Evolutionary conservation across 2,888 invertebrate genomes (phyloP), one percentile per base, ranked within the genome.

Genomic region (Neoitamus cyanurus): DNA sequence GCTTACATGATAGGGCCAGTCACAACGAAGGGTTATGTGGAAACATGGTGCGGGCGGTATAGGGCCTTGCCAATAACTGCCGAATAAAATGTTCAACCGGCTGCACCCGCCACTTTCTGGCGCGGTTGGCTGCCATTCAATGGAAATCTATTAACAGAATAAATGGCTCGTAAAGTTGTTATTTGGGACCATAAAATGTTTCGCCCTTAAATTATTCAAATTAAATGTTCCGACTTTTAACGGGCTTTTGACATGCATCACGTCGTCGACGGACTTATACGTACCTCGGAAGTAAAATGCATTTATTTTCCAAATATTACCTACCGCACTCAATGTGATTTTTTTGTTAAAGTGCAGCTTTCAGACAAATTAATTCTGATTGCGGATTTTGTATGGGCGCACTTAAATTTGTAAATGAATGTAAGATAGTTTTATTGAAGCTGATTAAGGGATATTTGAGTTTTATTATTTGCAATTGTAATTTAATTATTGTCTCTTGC

Each of bases 131-230:
- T 75, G 15, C 75, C 37, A 75, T 20, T 75, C 73, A 73, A 73
- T 78, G 78, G 78, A 46, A 78, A 78, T 78, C 78, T 78, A 48
- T 78, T 78, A 78, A 30, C 78, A 36, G 25, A 30, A 42, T 48
- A 78, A 78, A 78, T 78, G 78, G 30, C 78, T 78, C 78, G 78
- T 78, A 78, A 78, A 78, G 46, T 78, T 78, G 78, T 78, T 78
- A 78, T 78, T 78, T 78, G 78, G 31, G 48, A 78, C 48, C 48
- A 78, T 78, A 78, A 48, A 78, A 78, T 48, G 20, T 28, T 78
- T 78, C 42, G 48, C 78, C 48, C 78, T 78, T 78, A 78, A 78
- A 46, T 78, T 78, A 78, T 48, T 42, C 15, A 78, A 78, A 78
- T 78, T 78, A 78, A 78, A 78, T 48, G 48, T 46, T 78, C 30